Conservation (phyloP, 2,888 invertebrate species). For the Drepanosiphum platanoidis region DNA sequence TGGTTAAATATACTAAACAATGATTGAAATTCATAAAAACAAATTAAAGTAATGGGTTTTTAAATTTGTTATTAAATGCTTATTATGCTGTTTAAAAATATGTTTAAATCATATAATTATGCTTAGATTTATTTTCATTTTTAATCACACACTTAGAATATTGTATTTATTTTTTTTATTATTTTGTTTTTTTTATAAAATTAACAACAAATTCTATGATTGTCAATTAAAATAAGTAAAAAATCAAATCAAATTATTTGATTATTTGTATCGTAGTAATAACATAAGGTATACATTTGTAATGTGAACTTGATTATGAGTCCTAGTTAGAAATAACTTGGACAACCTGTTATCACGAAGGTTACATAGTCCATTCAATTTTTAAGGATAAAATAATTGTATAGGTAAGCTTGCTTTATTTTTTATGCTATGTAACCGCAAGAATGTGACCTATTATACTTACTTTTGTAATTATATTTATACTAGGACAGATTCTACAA, state of each 20-base stretch:
- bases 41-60: no score
- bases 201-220: background rate
- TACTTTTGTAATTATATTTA: constrained; percentile 23
- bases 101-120: no score
- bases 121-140: no score
- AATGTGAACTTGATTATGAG: constrained; percentile 30
- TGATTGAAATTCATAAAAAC: no score
- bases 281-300: constrained; percentile 11
- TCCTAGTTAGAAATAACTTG: constrained; percentile 20
- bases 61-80: no score
- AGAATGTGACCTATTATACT: constrained; percentile 16
- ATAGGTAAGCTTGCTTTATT: constrained; percentile 8
- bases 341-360: constrained; percentile 55
- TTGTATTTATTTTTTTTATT: no score
- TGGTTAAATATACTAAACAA: no score
- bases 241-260: background rate
- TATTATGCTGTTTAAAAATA: no score
- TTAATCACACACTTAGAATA: no score
- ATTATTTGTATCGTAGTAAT: constrained; percentile 5
- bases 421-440: constrained; percentile 17
- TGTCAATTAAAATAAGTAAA: background rate
- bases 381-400: constrained; percentile 29
- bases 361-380: constrained; percentile 3
- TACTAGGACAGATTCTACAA: background rate
- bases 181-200: background rate